Percentiles rank a stretch among this genome's conserved stretches.
phyloP scores from a whole-genome alignment of 2,113 vertebrate species.

The Sinocyclocheilus rhinocerous region DNA sequence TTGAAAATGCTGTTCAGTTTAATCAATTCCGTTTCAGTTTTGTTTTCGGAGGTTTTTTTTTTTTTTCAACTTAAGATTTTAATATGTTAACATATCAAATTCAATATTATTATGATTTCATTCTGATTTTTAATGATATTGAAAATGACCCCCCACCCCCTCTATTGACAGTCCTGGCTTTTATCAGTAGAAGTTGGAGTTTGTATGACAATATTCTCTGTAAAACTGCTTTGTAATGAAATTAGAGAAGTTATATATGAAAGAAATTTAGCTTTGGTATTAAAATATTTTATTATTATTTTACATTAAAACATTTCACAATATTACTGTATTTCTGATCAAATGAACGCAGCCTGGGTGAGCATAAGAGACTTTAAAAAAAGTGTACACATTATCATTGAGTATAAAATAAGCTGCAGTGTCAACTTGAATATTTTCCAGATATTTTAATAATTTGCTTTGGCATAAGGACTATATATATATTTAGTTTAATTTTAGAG shows the following conservation, averaged over 20 bases:
- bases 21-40: too few species aligned
- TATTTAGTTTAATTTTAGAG: neutral
- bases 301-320: neutral
- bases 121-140: neutral
- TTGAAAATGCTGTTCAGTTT: too few species aligned
- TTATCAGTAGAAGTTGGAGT: neutral
- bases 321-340: neutral
- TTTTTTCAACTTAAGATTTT: neutral
- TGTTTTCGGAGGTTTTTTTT: too few species aligned
- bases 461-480: neutral
- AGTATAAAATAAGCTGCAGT: neutral
- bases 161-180: neutral
- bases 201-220: neutral
- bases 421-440: neutral
- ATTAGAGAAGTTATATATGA: neutral
- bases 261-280: too few species aligned
- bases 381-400: neutral
- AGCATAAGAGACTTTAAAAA: neutral
- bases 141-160: neutral
- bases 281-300: neutral
- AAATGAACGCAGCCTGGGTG: neutral
- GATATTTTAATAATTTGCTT: neutral
- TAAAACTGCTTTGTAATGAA: neutral
- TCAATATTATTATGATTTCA: neutral
- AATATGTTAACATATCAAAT: neutral